These are phyloP conservation scores for Elgaria multicarinata DNA, from an alignment of 2,113 vertebrate species.

Conservation along the genomic window DNA sequence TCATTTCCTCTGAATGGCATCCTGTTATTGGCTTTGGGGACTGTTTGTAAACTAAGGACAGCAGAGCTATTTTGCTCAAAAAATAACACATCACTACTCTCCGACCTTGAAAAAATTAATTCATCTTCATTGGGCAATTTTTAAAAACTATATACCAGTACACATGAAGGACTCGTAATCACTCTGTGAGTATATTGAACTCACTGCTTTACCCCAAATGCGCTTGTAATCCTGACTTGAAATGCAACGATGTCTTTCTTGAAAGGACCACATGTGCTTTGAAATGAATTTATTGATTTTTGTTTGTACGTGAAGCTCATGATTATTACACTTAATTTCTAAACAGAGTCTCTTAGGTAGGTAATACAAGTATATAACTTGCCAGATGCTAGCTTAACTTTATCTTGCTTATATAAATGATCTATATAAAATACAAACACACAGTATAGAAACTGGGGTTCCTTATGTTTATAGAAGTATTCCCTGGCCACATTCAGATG, in stretches of 20 bases:
- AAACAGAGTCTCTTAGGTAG: not conserved
- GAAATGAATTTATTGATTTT: constrained; percentile 61
- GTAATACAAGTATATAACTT: not conserved
- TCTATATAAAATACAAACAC: not conserved
- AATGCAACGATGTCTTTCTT: constrained; percentile 31
- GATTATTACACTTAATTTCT: constrained; percentile 42
- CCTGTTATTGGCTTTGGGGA: not conserved
- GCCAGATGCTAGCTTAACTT: constrained; percentile 13
- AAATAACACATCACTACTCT: not conserved
- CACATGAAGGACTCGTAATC: constrained; percentile 34
- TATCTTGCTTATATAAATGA: constrained; percentile 30
- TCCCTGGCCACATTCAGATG: no score
- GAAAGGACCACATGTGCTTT: constrained; percentile 44
- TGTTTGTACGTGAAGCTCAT: constrained; percentile 41
- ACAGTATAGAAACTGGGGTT: constrained; percentile 10
- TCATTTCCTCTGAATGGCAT: not conserved
- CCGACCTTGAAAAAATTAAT: constrained; percentile 52
- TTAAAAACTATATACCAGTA: constrained; percentile 32
- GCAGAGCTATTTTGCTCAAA: constrained; percentile 21
- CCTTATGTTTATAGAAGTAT: not conserved
- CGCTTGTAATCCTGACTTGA: constrained; percentile 56
- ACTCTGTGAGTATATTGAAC: constrained; percentile 38
- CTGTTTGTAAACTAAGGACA: constrained; percentile 6
- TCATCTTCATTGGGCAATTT: constrained; percentile 39
- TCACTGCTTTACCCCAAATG: constrained; percentile 46